Conservation (phyloP, 2,888 invertebrate genomes). For the Mythimna vitellina region DNA sequence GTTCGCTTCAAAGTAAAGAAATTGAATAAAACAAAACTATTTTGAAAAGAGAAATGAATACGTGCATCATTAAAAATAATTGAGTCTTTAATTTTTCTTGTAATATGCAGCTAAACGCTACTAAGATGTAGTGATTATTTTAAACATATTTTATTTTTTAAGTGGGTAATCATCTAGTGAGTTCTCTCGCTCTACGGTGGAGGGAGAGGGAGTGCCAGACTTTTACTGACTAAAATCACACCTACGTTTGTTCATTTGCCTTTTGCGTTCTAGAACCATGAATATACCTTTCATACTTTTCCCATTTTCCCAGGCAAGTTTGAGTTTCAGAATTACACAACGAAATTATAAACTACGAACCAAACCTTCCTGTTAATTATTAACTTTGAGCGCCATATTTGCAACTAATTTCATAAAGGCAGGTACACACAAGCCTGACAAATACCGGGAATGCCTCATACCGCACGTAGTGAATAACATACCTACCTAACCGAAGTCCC, state of each 20-base stretch:
- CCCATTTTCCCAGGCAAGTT: no score
- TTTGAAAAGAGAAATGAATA: not conserved
- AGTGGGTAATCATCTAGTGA: no score
- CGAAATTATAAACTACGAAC: not conserved
- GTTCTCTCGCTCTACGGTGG: no score
- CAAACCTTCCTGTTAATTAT: constrained; percentile 17
- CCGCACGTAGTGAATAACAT: constrained; percentile 62
- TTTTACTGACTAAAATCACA: no score
- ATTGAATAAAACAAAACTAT: not conserved
- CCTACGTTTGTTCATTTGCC: no score
- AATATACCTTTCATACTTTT: no score
- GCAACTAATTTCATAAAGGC: constrained; percentile 59
- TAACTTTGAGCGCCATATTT: constrained; percentile 18
- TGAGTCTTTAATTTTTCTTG: no score
- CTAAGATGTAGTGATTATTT: not conserved
- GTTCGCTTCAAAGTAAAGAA: not conserved
- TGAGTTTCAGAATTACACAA: not conserved
- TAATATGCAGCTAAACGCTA: no score
- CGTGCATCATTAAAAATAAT: not conserved
- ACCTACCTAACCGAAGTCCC: constrained; percentile 54
- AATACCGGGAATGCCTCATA: constrained; percentile 69
- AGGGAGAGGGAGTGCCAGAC: no score
- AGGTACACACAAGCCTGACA: constrained; percentile 62
- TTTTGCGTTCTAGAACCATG: no score
- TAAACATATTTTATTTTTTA: no score